These are phyloP conservation scores for Lypha dubia DNA, from an alignment of 2,888 invertebrate species.

Conservation along the genomic window DNA sequence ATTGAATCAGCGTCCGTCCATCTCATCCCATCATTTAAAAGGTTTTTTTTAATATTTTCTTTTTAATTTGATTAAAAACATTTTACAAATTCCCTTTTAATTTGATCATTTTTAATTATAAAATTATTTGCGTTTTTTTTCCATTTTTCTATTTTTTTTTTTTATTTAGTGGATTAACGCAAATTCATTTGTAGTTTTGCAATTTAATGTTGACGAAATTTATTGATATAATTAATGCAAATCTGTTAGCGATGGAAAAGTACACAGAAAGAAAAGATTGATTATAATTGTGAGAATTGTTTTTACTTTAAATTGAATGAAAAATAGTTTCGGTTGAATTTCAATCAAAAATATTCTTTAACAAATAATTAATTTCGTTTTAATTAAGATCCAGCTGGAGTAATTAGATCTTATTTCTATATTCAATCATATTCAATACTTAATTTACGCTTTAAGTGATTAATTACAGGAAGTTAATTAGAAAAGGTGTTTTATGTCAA, in stretches of 20 bases:
- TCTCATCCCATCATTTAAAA: not conserved
- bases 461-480: no score
- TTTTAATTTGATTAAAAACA: conserved; percentile 10
- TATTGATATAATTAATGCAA: conserved; percentile 16
- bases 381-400: no score
- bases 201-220: not conserved
- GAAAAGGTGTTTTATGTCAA: no score
- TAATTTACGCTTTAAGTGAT: no score
- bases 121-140: not conserved
- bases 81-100: not conserved
- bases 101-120: conserved; percentile 29
- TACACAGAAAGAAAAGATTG: not conserved
- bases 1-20: not conserved
- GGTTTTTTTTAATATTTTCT: not conserved
- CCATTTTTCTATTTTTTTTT: no score
- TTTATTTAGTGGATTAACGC: not conserved
- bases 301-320: no score
- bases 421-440: no score
- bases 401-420: no score
- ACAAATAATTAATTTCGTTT: no score
- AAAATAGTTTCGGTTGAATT: no score
- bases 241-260: conserved; percentile 9
- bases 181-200: conserved; percentile 8
- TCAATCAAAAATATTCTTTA: no score
- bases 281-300: not conserved